Conservation (phyloP, 1,140 invertebrate species). For the Calliphora vicina region DNA sequence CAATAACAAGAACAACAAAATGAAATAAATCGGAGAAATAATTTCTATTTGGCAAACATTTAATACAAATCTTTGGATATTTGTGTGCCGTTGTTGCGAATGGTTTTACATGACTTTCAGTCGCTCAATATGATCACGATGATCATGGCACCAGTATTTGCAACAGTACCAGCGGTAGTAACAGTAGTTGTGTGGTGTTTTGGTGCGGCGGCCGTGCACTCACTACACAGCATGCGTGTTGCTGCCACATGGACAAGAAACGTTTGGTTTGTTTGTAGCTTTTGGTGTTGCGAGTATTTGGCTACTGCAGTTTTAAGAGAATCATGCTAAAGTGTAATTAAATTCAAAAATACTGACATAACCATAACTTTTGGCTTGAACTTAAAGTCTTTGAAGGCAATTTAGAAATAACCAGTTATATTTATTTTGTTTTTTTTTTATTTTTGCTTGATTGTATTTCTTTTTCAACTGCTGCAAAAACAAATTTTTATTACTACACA, state of each 20-base stretch:
- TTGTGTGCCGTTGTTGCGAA: not conserved
- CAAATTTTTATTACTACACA: conserved; percentile 7
- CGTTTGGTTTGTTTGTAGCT: not conserved
- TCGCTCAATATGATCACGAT: not conserved
- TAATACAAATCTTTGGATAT: not conserved
- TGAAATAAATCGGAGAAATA: not conserved
- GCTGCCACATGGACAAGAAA: not conserved
- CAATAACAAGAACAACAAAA: not conserved
- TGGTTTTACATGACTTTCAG: not conserved
- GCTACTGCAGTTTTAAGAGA: conserved; percentile 20
- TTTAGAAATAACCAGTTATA: conserved; percentile 33
- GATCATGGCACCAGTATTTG: not conserved
- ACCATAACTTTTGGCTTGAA: conserved; percentile 34
- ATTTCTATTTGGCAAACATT: not conserved
- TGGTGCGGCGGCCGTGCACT: too few relatives aligned
- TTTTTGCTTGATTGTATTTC: too few relatives aligned
- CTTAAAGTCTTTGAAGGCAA: conserved; percentile 28
- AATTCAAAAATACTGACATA: conserved; percentile 27
- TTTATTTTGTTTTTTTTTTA: not conserved
- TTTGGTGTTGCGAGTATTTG: not conserved
- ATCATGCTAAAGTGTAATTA: conserved; percentile 34
- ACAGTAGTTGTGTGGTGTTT: too few relatives aligned
- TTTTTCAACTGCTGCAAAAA: not conserved
- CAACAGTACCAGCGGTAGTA: too few relatives aligned
- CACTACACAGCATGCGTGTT: conserved; percentile 15